Conservation (phyloP, 2,113 vertebrate species). For the Xenotilapia leptura region DNA sequence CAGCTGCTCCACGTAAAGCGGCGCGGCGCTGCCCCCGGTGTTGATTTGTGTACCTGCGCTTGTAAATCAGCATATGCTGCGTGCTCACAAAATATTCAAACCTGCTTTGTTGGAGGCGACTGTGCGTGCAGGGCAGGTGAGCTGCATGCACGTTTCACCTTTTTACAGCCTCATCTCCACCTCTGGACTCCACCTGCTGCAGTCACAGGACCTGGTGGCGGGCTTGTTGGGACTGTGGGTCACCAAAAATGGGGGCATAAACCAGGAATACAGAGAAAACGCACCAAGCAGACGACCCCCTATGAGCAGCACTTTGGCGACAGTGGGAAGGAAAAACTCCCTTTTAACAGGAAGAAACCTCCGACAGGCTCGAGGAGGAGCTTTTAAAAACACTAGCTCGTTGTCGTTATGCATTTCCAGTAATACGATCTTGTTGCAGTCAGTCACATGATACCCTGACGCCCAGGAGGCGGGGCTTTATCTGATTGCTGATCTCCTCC, state of each 20-base stretch:
- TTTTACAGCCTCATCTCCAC: neutral
- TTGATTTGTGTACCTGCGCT: neutral
- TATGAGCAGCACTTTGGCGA: neutral
- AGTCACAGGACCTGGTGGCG: neutral
- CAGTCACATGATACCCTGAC: neutral
- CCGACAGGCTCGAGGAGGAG: neutral
- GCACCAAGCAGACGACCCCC: rapidly evolving
- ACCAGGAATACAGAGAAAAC: neutral
- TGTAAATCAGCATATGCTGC: neutral
- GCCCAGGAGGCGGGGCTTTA: neutral
- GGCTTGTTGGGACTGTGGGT: neutral
- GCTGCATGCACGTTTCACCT: neutral
- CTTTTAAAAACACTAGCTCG: rapidly evolving
- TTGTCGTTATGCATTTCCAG: rapidly evolving
- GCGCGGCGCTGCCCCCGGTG: neutral
- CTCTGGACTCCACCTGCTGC: neutral
- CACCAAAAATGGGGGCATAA: neutral
- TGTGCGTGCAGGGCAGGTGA: neutral
- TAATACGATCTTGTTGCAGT: neutral
- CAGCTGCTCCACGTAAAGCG: neutral
- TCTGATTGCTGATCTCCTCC: neutral
- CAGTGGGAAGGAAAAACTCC: neutral
- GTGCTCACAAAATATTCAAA: neutral
- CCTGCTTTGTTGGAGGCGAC: neutral
- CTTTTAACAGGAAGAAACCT: neutral